Conservation (phyloP, 2,888 invertebrate species). For the Drosophila tripunctata region DNA sequence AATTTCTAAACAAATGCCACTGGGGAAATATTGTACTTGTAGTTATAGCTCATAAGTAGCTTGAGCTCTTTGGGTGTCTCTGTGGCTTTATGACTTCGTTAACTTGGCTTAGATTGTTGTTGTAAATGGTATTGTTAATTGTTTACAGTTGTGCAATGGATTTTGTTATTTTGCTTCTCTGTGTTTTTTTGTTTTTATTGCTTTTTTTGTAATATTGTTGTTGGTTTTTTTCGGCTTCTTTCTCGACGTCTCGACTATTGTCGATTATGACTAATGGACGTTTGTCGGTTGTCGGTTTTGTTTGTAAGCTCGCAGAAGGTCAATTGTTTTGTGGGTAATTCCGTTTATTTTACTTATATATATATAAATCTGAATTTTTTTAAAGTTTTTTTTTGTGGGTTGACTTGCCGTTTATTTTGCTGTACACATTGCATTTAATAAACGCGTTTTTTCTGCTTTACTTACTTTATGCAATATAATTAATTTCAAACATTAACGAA, state of each 20-base stretch:
- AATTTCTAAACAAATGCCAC: slow-evolving; percentile 36
- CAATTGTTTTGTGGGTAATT: slow-evolving; percentile 75
- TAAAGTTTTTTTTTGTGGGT: slow-evolving; percentile 20
- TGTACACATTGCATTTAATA: slow-evolving; percentile 56
- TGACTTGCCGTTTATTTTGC: slow-evolving; percentile 58
- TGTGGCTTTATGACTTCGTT: slow-evolving; percentile 50
- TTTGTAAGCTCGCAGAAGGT: slow-evolving; percentile 72
- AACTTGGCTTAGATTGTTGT: slow-evolving; percentile 28
- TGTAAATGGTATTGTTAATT: slow-evolving; percentile 66
- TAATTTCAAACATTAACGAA: slow-evolving; percentile 72
- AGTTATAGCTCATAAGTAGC: slow-evolving; percentile 4
- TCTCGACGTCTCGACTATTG: slow-evolving; percentile 58
- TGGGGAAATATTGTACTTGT: slow-evolving; percentile 10
- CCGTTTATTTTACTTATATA: slow-evolving; percentile 54
- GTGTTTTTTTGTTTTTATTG: slow-evolving; percentile 28
- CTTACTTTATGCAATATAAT: slow-evolving; percentile 60
- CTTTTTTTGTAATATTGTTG: slow-evolving; percentile 39
- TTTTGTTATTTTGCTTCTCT: slow-evolving; percentile 27
- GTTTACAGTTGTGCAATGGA: slow-evolving; percentile 74
- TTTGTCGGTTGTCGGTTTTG: slow-evolving; percentile 52
- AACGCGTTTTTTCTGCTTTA: slow-evolving; percentile 45
- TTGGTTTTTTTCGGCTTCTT: slow-evolving; percentile 62
- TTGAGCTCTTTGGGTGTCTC: slow-evolving; percentile 34
- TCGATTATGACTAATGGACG: slow-evolving; percentile 75
- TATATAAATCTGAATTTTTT: slow-evolving; percentile 4